Conservation (phyloP, 1,140 invertebrate genomes). For the Periplaneta americana region DNA sequence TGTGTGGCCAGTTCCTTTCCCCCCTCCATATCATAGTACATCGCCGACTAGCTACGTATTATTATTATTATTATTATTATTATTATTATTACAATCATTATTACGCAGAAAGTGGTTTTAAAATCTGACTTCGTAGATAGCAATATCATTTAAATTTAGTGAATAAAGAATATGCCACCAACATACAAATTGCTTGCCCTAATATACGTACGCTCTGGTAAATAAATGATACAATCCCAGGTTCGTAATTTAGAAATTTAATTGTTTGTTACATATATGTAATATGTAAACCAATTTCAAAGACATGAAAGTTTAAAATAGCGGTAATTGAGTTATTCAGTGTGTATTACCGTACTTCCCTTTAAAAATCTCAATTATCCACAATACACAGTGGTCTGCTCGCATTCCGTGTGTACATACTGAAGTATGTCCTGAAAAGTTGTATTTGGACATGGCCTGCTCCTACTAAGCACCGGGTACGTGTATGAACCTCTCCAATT, state of each 20-base stretch:
- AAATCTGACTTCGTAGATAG: too few relatives aligned
- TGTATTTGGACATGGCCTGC: not conserved
- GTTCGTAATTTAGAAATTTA: not conserved
- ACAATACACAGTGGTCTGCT: not conserved
- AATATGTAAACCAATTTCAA: not conserved
- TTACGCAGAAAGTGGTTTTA: too few relatives aligned
- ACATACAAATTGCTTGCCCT: too few relatives aligned
- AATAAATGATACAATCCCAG: too few relatives aligned
- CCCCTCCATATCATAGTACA: too few relatives aligned
- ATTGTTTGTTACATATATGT: not conserved
- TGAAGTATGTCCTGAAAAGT: not conserved
- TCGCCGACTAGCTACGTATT: too few relatives aligned
- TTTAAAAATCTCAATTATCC: not conserved
- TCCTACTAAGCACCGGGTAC: not conserved
- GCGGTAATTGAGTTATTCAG: not conserved
- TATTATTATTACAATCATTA: too few relatives aligned
- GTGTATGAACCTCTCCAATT: not conserved
- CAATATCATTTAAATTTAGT: too few relatives aligned
- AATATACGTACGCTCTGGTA: too few relatives aligned
- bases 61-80: too few relatives aligned
- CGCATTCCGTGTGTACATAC: not conserved
- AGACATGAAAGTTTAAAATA: not conserved
- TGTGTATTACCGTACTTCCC: not conserved
- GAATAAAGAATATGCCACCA: too few relatives aligned
- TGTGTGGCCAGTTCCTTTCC: too few relatives aligned